Evolutionary conservation across 2,888 invertebrate species (phyloP), one percentile per base, ranked within the genome.

Genomic region (Orthosia gothica): DNA sequence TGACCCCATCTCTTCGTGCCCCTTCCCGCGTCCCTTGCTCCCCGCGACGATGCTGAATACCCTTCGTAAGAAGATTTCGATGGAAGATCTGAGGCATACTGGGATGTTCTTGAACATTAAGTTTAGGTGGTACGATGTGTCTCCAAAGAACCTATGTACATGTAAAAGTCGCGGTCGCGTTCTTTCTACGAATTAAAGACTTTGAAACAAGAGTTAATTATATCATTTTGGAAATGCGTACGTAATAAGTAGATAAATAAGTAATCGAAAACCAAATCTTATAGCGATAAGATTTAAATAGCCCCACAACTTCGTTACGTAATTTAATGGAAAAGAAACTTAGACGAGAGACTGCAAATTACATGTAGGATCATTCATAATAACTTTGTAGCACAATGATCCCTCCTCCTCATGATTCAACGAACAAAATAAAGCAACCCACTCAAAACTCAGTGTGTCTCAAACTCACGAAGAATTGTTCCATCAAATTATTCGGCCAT

Each of bases 401-500:
- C 12, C 15, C 23, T 3, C 0, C 13, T 15, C 20, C 18, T 12
- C 5, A 2, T 59, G 5, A 7, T 40, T 13, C 5, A 3, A 13
- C 1, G 3, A 59, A 20, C 11, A 45, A 2, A 23, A 23, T n/a
- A 15, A 20, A 2, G n/a, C 5, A 57, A 20, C 13, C 2, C n/a
- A 20, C 40, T 5, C 2, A 63, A 58, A 7, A 7, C 82, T 73
- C 26, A 47, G 77, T 92, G 87, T 87, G 67, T 49, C 74, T 52
- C 76, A 49, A 80, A 40, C 90, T 75, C 83, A 68, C 64, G 20
- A 49, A 75, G 88, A 90, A 90, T 90, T 91, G 91, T 91, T 92
- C 90, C 90, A 91, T 91, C 91, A 91, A 92, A 92, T 92, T 91
- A 91, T 92, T 89, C 88, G 88, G 88, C 89, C 88, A 88, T 91